Conservation (phyloP, 2,113 vertebrate species). For the Gymnogyps californianus region DNA sequence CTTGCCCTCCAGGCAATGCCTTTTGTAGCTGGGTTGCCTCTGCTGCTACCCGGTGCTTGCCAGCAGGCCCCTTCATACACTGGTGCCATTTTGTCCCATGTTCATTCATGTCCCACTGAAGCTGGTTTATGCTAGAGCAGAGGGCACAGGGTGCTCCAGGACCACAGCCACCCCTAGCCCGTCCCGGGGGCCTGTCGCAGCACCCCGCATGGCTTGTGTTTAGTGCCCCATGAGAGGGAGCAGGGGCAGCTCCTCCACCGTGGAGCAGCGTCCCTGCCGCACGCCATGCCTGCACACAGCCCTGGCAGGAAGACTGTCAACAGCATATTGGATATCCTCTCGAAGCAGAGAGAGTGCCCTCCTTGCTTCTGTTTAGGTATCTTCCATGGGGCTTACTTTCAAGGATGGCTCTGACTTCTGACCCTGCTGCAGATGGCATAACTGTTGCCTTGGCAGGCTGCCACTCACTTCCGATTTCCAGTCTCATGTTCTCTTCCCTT, state of each 20-base stretch:
- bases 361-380: slow-evolving; percentile 29
- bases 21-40: background rate
- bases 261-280: rapidly evolving
- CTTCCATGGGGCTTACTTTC: slow-evolving; percentile 27
- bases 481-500: background rate
- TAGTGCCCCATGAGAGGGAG: rapidly evolving
- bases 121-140: background rate
- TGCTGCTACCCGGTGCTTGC: background rate
- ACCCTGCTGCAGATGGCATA: slow-evolving; percentile 36
- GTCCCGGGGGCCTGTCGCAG: rapidly evolving
- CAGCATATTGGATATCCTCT: slow-evolving; percentile 3
- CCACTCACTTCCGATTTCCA: slow-evolving; percentile 13
- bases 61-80: background rate
- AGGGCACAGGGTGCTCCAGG: background rate
- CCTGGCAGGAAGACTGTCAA: background rate
- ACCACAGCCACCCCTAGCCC: rapidly evolving
- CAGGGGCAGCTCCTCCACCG: background rate
- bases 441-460: slow-evolving; percentile 39
- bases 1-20: background rate
- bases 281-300: rapidly evolving
- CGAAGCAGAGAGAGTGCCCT: background rate
- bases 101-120: background rate
- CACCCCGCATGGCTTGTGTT: rapidly evolving
- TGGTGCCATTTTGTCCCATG: background rate
- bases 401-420: slow-evolving; percentile 31